Base-by-base conservation (phyloP, 2,888 invertebrate genomes). In the Drosophila longiperda region DNA sequence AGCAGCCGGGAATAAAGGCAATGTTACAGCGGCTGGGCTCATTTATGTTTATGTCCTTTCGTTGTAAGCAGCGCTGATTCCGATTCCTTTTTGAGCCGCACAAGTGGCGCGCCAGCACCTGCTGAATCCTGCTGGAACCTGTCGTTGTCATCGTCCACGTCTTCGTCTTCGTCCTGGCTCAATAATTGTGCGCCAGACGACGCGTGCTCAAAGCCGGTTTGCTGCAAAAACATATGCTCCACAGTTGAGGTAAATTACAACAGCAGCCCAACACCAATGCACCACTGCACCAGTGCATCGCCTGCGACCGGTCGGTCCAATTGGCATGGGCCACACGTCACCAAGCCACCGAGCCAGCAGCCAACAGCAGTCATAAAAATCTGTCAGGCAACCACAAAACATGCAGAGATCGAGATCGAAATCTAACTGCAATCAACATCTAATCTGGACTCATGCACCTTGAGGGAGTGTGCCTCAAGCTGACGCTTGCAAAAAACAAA, bases 11-110 rank as follows among this genome's bases (percentile, higher is more conserved):
- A 36, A 76, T 76, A 80, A 77, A 82, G 76, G 69, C 76, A 81
- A 81, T 81, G 83, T 87, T 82, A 87, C 87, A 82, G 84, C 88
- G 81, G 83, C 89, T 88, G 86, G 79, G 82, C 88, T 87, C 89
- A 87, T 88, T 89, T 88, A 89, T 89, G 87, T 88, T 87, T 86
- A 88, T 88, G 89, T 88, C 87, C 87, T 87, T 87, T 87, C 83
- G 87, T 83, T 87, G 89, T 83, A 81, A 81, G 81, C 80, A 70
- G 84, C 85, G 85, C 86, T 88, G 87, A 86, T 89, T 80, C 87
- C 81, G 87, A 86, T 86, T 86, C 88, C 81, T 77, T 78, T 73
- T 74, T 74, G 66, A 72, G 78, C 80, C 76, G 78, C 76, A 81
- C 81, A 80, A 78, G 81, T 75, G 69, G 80, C 69, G 69, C 78